Evolutionary conservation across 2,888 invertebrate genomes (phyloP).

Genomic region (Diplazon laetatorius): DNA sequence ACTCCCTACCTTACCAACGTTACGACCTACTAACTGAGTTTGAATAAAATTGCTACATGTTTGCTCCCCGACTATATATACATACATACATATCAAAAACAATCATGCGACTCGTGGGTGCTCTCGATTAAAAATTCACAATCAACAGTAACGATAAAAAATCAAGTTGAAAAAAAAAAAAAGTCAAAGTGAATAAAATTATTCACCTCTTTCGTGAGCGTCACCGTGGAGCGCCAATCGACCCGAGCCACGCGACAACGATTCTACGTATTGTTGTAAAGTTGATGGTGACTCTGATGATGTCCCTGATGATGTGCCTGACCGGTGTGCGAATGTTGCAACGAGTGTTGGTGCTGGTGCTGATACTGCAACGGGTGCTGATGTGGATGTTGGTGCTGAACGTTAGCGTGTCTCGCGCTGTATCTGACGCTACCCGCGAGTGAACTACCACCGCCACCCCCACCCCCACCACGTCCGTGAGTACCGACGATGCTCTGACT

Average conservation of each 20-base stretch:
- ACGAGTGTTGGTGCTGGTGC: constrained; percentile 76
- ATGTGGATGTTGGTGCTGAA: constrained; percentile 74
- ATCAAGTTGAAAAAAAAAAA: not conserved
- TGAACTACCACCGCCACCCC: too few relatives aligned
- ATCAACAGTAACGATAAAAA: not conserved
- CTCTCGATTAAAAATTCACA: too few relatives aligned
- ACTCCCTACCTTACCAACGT: too few relatives aligned
- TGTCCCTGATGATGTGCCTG: constrained; percentile 76
- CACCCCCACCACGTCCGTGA: constrained; percentile 77
- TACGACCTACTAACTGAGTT: too few relatives aligned
- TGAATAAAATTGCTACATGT: too few relatives aligned
- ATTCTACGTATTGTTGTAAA: constrained; percentile 81
- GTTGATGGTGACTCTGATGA: constrained; percentile 78
- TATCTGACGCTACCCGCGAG: constrained; percentile 79
- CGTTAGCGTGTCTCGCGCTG: constrained; percentile 75
- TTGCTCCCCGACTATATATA: too few relatives aligned
- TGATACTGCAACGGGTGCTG: constrained; percentile 74
- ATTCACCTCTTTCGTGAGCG: constrained; percentile 66
- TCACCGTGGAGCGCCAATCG: constrained; percentile 68
- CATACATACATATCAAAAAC: too few relatives aligned
- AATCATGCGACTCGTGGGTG: too few relatives aligned
- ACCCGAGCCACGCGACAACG: constrained; percentile 67
- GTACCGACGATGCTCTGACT: constrained; percentile 78
- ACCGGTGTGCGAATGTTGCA: constrained; percentile 77
- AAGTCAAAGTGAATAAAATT: not conserved